Percentiles rank a stretch among this genome's conserved stretches.
These are phyloP conservation scores for Mechanitis mazaeus DNA, from an alignment of 2,888 invertebrate genomes.

Conservation along the genomic window DNA sequence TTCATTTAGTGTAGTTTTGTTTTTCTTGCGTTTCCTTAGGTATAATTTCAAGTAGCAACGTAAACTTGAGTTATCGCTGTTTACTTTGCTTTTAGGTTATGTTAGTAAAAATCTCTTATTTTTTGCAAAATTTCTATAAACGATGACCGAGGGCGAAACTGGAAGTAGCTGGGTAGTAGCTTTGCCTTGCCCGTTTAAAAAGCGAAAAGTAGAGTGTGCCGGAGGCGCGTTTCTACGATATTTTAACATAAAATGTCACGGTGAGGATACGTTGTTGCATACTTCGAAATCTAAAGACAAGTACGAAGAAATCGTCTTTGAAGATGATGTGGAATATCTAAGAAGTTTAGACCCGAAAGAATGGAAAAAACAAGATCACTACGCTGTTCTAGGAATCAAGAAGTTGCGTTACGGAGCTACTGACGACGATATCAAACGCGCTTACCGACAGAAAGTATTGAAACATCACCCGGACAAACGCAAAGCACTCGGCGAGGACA, in stretches of 20 bases:
- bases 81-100: constrained; percentile 59
- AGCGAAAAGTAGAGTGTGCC: constrained; percentile 70
- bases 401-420: constrained; percentile 89
- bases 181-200: constrained; percentile 53
- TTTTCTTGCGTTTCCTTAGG: constrained; percentile 16
- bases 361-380: constrained; percentile 99
- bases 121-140: constrained; percentile 46
- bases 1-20: constrained; percentile 23
- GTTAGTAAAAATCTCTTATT: constrained; percentile 58
- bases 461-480: constrained; percentile 99
- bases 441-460: constrained; percentile 86
- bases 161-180: constrained; percentile 51
- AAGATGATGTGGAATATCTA: constrained; percentile 88
- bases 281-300: constrained; percentile 64
- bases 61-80: constrained; percentile 25
- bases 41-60: constrained; percentile 17
- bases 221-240: constrained; percentile 71
- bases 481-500: constrained; percentile 91
- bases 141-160: constrained; percentile 62
- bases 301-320: constrained; percentile 63
- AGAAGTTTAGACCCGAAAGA: constrained; percentile 94
- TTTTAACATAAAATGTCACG: constrained; percentile 69
- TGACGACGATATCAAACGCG: constrained; percentile 94
- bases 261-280: constrained; percentile 62
- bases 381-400: constrained; percentile 94